phyloP scores from a whole-genome alignment of 2,113 vertebrate species.

The Gymnarchus niloticus region DNA sequence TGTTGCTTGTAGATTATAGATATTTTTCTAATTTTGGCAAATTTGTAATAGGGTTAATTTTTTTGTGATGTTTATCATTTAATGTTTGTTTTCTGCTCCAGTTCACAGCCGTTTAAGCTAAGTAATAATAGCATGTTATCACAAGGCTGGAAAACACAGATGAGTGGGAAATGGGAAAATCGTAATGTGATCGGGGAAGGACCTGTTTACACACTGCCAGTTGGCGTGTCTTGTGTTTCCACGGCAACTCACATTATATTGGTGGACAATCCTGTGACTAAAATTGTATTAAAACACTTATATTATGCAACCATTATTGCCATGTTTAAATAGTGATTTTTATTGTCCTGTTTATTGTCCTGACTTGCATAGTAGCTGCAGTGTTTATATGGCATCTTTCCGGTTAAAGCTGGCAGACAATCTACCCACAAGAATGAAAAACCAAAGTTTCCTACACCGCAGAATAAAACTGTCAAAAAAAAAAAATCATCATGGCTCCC shows the following conservation, averaged over 20 bases:
- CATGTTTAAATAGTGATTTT: neutral
- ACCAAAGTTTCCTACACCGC: neutral
- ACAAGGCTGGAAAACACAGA: no score
- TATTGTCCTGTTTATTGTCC: neutral
- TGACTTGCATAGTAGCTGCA: neutral
- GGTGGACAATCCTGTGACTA: neutral
- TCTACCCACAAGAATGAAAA: neutral
- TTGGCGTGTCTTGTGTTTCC: neutral
- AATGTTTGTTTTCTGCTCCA: neutral
- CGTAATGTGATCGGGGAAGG: neutral
- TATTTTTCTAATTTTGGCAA: neutral
- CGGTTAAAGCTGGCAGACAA: neutral
- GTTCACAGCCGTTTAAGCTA: neutral
- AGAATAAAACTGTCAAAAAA: neutral
- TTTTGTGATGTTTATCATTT: neutral
- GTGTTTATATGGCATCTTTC: neutral
- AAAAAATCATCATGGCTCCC: neutral
- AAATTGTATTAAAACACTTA: neutral
- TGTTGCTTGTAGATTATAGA: neutral
- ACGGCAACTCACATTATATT: neutral
- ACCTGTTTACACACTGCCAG: neutral
- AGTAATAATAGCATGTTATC: neutral
- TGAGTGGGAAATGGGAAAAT: neutral
- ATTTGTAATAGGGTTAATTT: neutral
- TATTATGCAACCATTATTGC: neutral